phyloP scores from a whole-genome alignment of 1,140 invertebrate species.

The Lasioglossum albipes region DNA sequence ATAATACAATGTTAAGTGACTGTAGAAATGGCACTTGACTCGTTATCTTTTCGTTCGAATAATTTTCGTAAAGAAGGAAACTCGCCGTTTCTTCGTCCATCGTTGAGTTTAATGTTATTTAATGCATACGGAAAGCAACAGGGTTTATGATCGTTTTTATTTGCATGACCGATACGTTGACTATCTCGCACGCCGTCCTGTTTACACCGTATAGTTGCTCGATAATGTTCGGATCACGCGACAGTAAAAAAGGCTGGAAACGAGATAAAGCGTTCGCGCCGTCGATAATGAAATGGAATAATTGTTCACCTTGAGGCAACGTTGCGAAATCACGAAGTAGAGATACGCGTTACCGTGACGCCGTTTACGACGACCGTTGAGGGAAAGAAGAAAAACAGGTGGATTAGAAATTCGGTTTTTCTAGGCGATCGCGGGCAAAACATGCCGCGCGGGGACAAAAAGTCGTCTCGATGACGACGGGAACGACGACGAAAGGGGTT shows the following conservation, averaged over 20 bases:
- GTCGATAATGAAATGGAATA: not conserved
- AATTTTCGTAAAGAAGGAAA: too few relatives aligned
- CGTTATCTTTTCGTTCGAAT: too few relatives aligned
- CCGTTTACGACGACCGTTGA: not conserved
- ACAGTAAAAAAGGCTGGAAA: not conserved
- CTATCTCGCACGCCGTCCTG: not conserved
- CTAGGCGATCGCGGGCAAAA: not conserved
- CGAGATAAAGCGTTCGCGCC: not conserved
- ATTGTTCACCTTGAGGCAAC: not conserved
- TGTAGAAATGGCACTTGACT: too few relatives aligned
- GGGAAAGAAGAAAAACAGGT: not conserved
- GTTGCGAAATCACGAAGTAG: not conserved
- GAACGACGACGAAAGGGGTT: constrained; percentile 30
- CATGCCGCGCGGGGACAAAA: not conserved
- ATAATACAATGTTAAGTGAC: too few relatives aligned
- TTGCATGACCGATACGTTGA: not conserved
- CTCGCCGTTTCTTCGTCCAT: too few relatives aligned
- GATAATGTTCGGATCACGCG: not conserved
- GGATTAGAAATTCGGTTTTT: not conserved
- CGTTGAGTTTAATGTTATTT: too few relatives aligned
- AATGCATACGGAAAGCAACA: not conserved
- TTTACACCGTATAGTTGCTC: not conserved
- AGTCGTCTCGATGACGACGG: too few relatives aligned
- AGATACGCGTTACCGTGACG: not conserved
- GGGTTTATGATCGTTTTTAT: not conserved